Conservation (phyloP, 2,797 vertebrate genomes). For the Smutsia gigantea region DNA sequence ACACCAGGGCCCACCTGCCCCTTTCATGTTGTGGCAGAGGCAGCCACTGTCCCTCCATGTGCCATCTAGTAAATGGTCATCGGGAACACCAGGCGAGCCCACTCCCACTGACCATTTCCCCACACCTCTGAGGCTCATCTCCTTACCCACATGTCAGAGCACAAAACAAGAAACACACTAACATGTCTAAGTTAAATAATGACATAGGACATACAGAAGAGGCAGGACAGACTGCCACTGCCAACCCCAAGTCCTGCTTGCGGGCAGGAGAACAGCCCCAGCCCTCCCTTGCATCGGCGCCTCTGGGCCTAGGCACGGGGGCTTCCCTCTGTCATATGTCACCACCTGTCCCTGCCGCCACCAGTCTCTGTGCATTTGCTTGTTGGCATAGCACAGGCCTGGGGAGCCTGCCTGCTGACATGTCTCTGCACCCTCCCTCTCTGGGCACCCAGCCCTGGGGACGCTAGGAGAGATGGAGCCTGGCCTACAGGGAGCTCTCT, state of each 20-base stretch:
- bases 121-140: background rate
- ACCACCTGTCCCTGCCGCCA: background rate
- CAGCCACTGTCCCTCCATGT: background rate
- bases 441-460: background rate
- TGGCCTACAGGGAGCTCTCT: background rate
- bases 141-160: background rate
- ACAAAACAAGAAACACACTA: conserved; percentile 5
- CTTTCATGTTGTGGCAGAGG: background rate
- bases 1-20: background rate
- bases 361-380: background rate
- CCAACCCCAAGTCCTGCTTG: background rate
- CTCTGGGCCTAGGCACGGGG: background rate
- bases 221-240: background rate
- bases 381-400: background rate
- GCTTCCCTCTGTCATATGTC: background rate
- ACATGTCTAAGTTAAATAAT: background rate
- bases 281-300: background rate
- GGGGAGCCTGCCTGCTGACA: no score
- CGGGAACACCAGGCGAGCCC: background rate
- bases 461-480: background rate
- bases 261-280: background rate
- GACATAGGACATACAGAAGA: background rate
- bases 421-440: no score
- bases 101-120: background rate
- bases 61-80: background rate